phyloP scores from a whole-genome alignment of 2,888 invertebrate genomes.

The Smittia sp. region DNA sequence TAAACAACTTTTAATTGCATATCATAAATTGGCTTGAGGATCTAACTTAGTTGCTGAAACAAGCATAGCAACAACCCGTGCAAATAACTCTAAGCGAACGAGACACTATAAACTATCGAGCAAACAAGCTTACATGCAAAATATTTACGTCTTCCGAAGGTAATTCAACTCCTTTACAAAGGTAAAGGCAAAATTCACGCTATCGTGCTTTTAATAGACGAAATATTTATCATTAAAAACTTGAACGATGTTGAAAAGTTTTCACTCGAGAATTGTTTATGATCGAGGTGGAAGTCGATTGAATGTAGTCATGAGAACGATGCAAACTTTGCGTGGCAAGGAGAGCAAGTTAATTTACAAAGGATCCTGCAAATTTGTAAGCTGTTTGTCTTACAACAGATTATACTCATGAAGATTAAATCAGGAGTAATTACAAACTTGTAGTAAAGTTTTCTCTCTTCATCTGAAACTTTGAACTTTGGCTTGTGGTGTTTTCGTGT shows the following conservation, averaged over 20 bases:
- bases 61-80: too few relatives aligned
- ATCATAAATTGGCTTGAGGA: too few relatives aligned
- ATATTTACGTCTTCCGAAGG: neutral
- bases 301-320: conserved; percentile 33
- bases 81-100: too few relatives aligned
- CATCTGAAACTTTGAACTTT: conserved; percentile 1
- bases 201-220: neutral
- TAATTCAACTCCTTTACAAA: neutral
- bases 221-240: conserved; percentile 32
- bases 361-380: conserved; percentile 38
- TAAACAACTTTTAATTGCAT: too few relatives aligned
- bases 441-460: neutral
- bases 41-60: too few relatives aligned
- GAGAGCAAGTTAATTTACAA: conserved; percentile 28
- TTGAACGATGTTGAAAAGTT: conserved; percentile 10
- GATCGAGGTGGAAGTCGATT: conserved; percentile 23
- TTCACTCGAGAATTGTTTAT: conserved; percentile 28
- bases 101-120: conserved; percentile 29
- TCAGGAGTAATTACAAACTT: conserved; percentile 36
- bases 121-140: conserved; percentile 35
- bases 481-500: neutral
- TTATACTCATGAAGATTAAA: conserved; percentile 23
- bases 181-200: neutral
- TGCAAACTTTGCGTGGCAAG: neutral
- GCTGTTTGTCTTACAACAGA: neutral